These are phyloP conservation scores for Cyprinodon tularosa DNA, from an alignment of 2,113 vertebrate genomes.

Conservation along the genomic window DNA sequence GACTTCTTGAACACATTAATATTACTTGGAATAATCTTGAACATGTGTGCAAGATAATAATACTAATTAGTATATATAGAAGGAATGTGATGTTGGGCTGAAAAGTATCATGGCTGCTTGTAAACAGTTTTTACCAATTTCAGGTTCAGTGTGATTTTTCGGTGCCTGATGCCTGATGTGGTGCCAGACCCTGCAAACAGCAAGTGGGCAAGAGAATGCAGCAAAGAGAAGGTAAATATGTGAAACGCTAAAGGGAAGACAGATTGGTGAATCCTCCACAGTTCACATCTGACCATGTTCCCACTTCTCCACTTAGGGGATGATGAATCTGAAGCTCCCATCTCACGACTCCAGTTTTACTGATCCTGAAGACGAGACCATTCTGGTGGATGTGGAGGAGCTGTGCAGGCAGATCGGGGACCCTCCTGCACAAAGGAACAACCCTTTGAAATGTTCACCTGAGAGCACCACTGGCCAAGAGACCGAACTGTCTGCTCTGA, in stretches of 20 bases:
- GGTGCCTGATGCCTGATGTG: slow-evolving; percentile 59
- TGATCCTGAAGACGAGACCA: slow-evolving; percentile 62
- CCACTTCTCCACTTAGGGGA: slow-evolving; percentile 52
- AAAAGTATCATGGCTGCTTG: neutral
- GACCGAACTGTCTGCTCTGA: neutral
- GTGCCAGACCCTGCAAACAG: slow-evolving; percentile 84
- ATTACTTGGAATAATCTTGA: neutral
- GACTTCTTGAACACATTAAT: neutral
- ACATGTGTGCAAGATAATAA: neutral
- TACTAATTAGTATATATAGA: neutral
- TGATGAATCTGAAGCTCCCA: slow-evolving; percentile 55
- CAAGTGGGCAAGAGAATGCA: slow-evolving; percentile 80
- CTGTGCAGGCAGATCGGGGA: slow-evolving; percentile 37
- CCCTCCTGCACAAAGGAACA: neutral
- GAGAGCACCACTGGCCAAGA: slow-evolving; percentile 1
- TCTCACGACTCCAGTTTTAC: slow-evolving; percentile 42
- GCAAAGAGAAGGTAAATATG: slow-evolving; percentile 64
- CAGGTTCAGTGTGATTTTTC: slow-evolving; percentile 58
- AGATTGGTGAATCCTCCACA: too few relatives aligned
- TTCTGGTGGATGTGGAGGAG: slow-evolving; percentile 74
- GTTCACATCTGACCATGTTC: neutral
- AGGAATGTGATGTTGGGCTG: too few relatives aligned
- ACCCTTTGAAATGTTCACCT: neutral
- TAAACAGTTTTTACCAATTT: slow-evolving; percentile 9
- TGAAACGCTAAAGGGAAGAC: neutral